Conservation (phyloP, 2,888 invertebrate species). For the Chydorus sphaericus region DNA sequence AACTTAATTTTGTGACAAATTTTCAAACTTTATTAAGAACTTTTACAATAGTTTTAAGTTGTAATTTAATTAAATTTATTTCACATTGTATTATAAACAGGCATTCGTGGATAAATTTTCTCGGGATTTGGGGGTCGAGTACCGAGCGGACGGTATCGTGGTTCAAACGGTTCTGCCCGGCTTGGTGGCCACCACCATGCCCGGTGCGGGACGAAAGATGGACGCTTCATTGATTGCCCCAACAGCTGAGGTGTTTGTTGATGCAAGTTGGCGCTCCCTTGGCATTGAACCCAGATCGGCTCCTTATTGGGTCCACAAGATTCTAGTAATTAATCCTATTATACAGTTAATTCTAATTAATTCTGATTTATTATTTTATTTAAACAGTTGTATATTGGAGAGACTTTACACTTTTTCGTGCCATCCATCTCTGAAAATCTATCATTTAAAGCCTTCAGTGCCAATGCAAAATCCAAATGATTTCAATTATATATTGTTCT, state of each 20-base stretch:
- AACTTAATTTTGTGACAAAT: no score
- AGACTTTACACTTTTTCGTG: no score
- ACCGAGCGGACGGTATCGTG: conserved; percentile 47
- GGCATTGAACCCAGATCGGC: conserved; percentile 29
- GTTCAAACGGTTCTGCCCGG: conserved; percentile 73
- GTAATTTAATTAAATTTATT: no score
- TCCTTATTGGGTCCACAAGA: conserved; percentile 31
- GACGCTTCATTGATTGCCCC: conserved; percentile 22
- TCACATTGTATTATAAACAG: conserved; percentile 31
- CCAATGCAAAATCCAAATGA: no score
- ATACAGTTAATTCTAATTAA: no score
- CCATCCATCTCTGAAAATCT: no score
- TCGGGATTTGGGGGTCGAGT: conserved; percentile 58
- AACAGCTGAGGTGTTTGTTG: conserved; percentile 21
- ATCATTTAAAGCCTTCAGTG: no score
- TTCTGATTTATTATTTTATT: no score
- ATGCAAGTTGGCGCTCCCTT: conserved; percentile 28
- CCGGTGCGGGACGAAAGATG: conserved; percentile 47
- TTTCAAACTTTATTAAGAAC: background rate
- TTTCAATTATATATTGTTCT: no score
- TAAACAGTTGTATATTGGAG: no score
- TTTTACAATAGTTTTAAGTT: conserved; percentile 17
- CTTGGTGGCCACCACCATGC: conserved; percentile 83
- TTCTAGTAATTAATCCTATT: no score
- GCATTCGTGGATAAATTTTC: conserved; percentile 69